A percentile compares a stretch with the other conserved stretches of the same genome.
Evolutionary conservation across 2,888 invertebrate genomes (phyloP).

Genomic region (Sipha maydis): DNA sequence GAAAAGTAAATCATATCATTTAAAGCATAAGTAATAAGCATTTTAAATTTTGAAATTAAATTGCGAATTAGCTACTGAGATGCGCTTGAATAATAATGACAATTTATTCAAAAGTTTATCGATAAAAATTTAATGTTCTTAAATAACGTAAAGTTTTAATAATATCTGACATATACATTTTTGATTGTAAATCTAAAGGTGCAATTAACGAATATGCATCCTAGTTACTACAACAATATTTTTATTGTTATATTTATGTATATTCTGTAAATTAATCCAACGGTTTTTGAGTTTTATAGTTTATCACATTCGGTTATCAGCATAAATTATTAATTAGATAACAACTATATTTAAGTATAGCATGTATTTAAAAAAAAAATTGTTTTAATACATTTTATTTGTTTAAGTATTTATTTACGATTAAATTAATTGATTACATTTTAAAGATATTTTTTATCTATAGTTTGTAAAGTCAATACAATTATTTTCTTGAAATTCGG

Average conservation of each 20-base stretch:
- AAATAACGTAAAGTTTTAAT: slow-evolving; percentile 1
- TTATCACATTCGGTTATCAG: background rate
- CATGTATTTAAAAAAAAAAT: too few species aligned
- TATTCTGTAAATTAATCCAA: background rate
- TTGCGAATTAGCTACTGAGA: background rate
- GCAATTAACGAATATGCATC: background rate
- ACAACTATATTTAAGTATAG: background rate
- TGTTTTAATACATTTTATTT: background rate
- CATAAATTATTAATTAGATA: background rate
- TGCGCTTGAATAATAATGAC: slow-evolving; percentile 13
- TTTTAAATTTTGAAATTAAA: slow-evolving; percentile 14
- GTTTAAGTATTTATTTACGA: background rate
- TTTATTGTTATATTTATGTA: background rate
- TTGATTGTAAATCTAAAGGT: background rate
- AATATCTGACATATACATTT: background rate
- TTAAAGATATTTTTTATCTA: too few species aligned
- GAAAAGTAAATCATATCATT: slow-evolving; percentile 2
- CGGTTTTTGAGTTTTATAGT: background rate
- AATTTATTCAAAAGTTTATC: slow-evolving; percentile 27
- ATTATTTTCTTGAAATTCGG: too few species aligned
- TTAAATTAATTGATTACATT: background rate
- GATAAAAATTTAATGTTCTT: slow-evolving; percentile 23
- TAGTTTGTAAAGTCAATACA: too few species aligned
- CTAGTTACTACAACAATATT: background rate
- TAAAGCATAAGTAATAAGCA: background rate